A percentile compares a stretch with the other conserved stretches of the same genome.
Conservation (phyloP, 1,140 invertebrate species). For the Caerostris darwini region DNA sequence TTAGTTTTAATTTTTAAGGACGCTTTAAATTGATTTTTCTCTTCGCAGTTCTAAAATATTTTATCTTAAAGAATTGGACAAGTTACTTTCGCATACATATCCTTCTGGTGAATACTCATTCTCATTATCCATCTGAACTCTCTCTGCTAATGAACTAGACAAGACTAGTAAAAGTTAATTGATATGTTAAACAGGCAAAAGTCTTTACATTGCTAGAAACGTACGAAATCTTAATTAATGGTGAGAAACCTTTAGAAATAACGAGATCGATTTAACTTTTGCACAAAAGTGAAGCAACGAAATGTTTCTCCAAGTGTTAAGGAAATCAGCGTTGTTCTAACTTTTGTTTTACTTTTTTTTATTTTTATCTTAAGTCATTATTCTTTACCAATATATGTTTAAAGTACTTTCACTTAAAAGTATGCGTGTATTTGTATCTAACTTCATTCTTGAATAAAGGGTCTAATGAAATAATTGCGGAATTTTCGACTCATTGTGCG, state of each 20-base stretch:
- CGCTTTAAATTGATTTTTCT: not conserved
- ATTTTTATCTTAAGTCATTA: not conserved
- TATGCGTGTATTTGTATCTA: not conserved
- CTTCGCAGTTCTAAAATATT: not conserved
- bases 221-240: constrained; percentile 26
- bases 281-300: not conserved
- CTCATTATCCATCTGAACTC: constrained; percentile 9
- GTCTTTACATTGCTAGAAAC: constrained; percentile 2
- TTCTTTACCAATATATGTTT: not conserved
- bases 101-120: not conserved
- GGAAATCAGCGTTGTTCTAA: not conserved
- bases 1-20: not conserved
- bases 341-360: not conserved
- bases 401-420: not conserved
- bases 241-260: constrained; percentile 3
- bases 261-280: not conserved
- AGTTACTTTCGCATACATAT: not conserved
- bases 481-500: no score
- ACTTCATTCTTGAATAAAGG: not conserved
- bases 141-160: constrained; percentile 14
- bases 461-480: not conserved
- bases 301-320: constrained; percentile 5
- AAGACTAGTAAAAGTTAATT: constrained; percentile 22
- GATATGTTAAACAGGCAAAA: constrained; percentile 28
- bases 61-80: not conserved